Conservation (phyloP, 2,888 invertebrate species). For the Anorthoa munda region DNA sequence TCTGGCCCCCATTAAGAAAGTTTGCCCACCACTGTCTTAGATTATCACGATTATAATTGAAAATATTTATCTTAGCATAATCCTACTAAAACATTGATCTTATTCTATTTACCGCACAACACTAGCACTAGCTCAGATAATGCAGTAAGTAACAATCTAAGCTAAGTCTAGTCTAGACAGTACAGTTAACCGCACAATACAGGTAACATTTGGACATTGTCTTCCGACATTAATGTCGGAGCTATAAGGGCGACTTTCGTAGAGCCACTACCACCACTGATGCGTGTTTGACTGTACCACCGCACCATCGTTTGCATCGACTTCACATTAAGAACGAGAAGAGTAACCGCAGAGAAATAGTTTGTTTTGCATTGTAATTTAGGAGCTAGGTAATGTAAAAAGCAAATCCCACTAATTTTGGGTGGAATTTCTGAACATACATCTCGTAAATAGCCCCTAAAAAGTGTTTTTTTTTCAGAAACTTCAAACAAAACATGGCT, state of each 20-base stretch:
- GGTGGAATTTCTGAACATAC: too few relatives aligned
- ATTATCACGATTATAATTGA: too few relatives aligned
- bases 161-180: constrained; percentile 39
- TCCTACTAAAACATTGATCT: background rate
- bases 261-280: background rate
- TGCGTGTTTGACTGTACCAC: background rate
- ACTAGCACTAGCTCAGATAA: background rate
- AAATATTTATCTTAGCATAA: background rate
- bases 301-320: constrained; percentile 30
- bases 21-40: too few relatives aligned
- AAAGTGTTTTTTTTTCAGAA: too few relatives aligned
- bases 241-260: background rate
- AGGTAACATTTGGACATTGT: background rate
- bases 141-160: constrained; percentile 10
- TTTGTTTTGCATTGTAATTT: constrained; percentile 10
- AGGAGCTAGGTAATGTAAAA: too few relatives aligned
- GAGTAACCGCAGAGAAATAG: constrained; percentile 18
- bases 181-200: background rate
- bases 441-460: too few relatives aligned
- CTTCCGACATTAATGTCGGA: background rate
- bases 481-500: too few relatives aligned
- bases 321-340: constrained; percentile 23
- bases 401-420: too few relatives aligned
- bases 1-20: too few relatives aligned
- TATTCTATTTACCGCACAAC: too few relatives aligned